These are phyloP conservation scores for Drosophila gaucha DNA, from an alignment of 2,888 invertebrate genomes.

Conservation along the genomic window DNA sequence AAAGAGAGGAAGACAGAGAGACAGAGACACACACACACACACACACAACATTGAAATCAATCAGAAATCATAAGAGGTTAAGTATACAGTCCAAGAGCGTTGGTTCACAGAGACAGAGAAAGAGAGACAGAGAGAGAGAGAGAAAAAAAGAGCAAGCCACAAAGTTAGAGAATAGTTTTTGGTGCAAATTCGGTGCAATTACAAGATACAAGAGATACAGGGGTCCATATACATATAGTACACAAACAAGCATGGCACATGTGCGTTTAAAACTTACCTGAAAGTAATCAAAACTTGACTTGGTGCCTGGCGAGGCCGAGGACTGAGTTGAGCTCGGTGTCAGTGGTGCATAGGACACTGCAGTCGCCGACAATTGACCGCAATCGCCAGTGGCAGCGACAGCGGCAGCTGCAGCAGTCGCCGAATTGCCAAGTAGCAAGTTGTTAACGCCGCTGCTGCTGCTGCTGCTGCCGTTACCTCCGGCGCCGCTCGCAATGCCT, in stretches of 20 bases:
- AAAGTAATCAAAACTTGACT: constrained; percentile 82
- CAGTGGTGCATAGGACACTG: constrained; percentile 77
- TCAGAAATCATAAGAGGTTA: constrained; percentile 52
- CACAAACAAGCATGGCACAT: background rate
- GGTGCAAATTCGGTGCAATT: constrained; percentile 57
- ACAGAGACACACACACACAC: constrained; percentile 9
- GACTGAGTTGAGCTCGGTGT: constrained; percentile 84
- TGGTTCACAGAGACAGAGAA: constrained; percentile 18
- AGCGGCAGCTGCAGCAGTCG: constrained; percentile 66
- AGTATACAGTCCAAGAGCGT: constrained; percentile 33
- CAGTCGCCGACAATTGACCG: constrained; percentile 59
- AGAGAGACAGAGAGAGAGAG: constrained; percentile 23
- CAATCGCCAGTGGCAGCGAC: constrained; percentile 54
- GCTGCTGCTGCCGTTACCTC: constrained; percentile 69
- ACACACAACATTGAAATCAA: constrained; percentile 25
- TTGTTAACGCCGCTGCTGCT: constrained; percentile 53
- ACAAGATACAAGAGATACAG: constrained; percentile 30
- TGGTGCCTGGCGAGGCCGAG: constrained; percentile 82
- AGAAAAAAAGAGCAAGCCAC: constrained; percentile 38
- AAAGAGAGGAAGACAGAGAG: background rate
- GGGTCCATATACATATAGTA: constrained; percentile 7
- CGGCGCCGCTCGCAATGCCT: constrained; percentile 45
- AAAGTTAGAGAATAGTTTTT: constrained; percentile 46
- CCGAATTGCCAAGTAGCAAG: constrained; percentile 65
- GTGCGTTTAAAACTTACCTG: constrained; percentile 73